Evolutionary conservation across 2,797 vertebrate genomes (phyloP).

Genomic region (Melopsittacus undulatus): DNA sequence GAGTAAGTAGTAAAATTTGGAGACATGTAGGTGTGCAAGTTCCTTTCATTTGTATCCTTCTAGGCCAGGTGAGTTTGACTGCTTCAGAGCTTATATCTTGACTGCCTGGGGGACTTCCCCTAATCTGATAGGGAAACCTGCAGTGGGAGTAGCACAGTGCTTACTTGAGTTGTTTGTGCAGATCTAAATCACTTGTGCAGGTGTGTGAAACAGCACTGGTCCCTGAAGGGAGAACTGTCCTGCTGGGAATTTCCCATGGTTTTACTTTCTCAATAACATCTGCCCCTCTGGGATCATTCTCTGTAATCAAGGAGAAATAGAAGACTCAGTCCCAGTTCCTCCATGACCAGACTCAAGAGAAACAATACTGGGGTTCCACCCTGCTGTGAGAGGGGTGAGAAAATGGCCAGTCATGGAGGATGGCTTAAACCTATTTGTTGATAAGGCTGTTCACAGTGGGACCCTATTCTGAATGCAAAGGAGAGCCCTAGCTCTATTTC

Average conservation of each 20-base stretch:
- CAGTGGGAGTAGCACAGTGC: background rate
- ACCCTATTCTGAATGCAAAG: accelerated
- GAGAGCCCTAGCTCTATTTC: background rate
- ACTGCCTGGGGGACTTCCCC: background rate
- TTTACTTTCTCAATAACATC: background rate
- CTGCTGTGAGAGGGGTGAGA: background rate
- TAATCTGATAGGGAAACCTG: background rate
- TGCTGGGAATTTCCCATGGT: background rate
- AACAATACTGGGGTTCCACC: background rate
- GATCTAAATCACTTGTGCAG: background rate
- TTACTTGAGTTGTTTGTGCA: background rate
- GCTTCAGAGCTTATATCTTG: background rate
- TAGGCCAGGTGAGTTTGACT: background rate
- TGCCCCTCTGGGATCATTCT: background rate
- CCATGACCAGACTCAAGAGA: background rate
- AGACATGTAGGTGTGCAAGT: background rate
- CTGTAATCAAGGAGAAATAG: background rate
- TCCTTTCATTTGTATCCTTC: slow-evolving; percentile 22
- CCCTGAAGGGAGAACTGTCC: background rate
- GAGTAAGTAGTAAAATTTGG: background rate
- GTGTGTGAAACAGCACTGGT: background rate
- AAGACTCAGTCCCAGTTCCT: background rate
- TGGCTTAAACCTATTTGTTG: background rate
- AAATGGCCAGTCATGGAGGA: background rate
- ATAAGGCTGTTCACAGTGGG: background rate